A percentile compares a stretch with the other conserved stretches of the same genome.
Evolutionary conservation across 2,797 vertebrate species (phyloP).

Genomic region (Acipenser oxyrinchus): DNA sequence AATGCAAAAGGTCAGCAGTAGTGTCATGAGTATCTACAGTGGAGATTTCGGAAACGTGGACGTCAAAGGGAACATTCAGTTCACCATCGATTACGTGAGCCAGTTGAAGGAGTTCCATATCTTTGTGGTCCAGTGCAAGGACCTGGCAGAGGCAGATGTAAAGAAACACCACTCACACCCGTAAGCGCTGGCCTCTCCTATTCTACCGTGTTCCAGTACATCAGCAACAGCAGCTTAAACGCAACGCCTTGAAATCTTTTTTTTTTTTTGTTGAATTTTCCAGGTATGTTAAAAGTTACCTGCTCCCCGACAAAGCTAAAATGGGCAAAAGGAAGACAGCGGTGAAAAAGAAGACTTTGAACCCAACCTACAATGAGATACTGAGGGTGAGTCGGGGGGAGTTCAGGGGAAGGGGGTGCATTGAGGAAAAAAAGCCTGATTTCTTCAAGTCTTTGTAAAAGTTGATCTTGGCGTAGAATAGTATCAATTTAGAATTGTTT

Average conservation of each 20-base stretch:
- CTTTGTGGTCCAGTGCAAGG: slow-evolving; percentile 81
- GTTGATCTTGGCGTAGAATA: no score
- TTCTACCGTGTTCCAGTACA: no score
- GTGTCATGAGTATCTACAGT: slow-evolving; percentile 73
- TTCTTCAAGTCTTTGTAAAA: no score
- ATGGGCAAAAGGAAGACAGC: slow-evolving; percentile 91
- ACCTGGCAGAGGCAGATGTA: slow-evolving; percentile 71
- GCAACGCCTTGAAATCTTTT: background rate
- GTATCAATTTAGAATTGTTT: no score
- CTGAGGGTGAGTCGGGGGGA: slow-evolving; percentile 64
- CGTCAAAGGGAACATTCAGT: slow-evolving; percentile 79
- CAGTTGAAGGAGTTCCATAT: slow-evolving; percentile 80
- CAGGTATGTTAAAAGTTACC: slow-evolving; percentile 92
- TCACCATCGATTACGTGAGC: slow-evolving; percentile 81
- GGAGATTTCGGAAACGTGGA: slow-evolving; percentile 70
- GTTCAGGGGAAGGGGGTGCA: no score
- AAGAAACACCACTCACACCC: slow-evolving; percentile 85
- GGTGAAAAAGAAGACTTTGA: slow-evolving; percentile 86
- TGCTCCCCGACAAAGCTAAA: slow-evolving; percentile 81
- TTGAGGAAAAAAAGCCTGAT: no score
- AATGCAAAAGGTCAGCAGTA: slow-evolving; percentile 68
- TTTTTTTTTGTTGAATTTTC: slow-evolving; percentile 20
- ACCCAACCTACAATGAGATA: slow-evolving; percentile 92
- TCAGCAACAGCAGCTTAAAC: no score
- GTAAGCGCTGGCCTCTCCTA: slow-evolving; percentile 54